phyloP scores from a whole-genome alignment of 2,113 vertebrate genomes.

The Scartelaos histophorus region DNA sequence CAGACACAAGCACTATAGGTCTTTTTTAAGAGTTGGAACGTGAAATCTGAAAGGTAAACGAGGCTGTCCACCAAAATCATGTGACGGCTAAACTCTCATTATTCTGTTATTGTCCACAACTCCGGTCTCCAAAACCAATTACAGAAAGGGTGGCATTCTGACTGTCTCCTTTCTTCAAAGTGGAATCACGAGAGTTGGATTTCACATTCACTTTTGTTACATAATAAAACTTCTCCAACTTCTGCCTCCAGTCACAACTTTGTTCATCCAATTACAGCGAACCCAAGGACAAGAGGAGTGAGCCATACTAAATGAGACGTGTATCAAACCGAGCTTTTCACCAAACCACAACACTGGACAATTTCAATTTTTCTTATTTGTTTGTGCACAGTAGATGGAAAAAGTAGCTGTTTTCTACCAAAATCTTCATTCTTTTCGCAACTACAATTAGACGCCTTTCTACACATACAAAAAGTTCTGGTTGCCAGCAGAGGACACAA shows the following conservation, averaged over 20 bases:
- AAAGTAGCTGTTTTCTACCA: no score
- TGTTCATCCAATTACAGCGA: slow-evolving; percentile 55
- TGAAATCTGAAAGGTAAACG: no score
- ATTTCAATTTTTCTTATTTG: no score
- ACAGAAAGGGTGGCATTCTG: neutral
- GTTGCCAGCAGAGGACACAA: no score
- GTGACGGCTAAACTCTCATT: neutral
- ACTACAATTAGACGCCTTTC: no score
- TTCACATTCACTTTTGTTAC: slow-evolving; percentile 27
- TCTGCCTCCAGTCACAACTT: slow-evolving; percentile 41
- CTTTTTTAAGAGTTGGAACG: no score
- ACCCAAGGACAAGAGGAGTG: slow-evolving; percentile 57
- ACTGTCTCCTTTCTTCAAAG: slow-evolving; percentile 10
- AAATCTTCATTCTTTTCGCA: no score
- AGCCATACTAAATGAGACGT: slow-evolving; percentile 21
- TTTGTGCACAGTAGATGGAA: no score
- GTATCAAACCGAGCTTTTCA: neutral
- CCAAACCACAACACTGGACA: no score
- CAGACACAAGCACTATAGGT: no score
- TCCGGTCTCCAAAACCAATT: neutral
- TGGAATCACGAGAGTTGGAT: slow-evolving; percentile 17
- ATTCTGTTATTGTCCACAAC: neutral
- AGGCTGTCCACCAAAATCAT: no score
- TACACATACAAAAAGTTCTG: no score
- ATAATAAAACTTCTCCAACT: slow-evolving; percentile 6